Evolutionary conservation across 2,797 vertebrate species (phyloP).

Genomic region (Austrolebias charrua): DNA sequence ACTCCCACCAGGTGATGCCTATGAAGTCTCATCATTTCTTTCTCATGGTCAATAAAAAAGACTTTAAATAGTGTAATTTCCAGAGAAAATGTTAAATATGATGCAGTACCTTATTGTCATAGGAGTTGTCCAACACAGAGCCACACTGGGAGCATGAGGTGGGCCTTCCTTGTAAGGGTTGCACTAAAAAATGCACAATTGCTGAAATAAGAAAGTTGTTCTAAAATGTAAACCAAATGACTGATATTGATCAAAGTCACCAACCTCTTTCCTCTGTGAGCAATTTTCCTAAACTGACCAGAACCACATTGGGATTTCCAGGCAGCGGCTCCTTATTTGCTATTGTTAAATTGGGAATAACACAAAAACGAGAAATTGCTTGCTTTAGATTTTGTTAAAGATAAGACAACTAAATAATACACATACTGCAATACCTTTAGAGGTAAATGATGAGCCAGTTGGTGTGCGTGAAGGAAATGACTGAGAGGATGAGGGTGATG

Average conservation of each 20-base stretch:
- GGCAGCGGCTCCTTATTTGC: slow-evolving; percentile 52
- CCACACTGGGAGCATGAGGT: slow-evolving; percentile 67
- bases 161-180: slow-evolving; percentile 48
- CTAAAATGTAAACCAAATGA: slow-evolving; percentile 6
- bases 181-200: slow-evolving; percentile 50
- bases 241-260: slow-evolving; percentile 25
- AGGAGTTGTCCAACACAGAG: slow-evolving; percentile 61
- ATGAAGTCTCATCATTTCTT: no score
- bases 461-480: not conserved
- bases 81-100: slow-evolving; percentile 5
- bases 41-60: not conserved
- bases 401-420: not conserved
- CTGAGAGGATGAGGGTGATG: slow-evolving; percentile 20
- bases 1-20: not conserved
- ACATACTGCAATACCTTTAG: slow-evolving; percentile 24
- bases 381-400: not conserved
- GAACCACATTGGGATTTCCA: slow-evolving; percentile 78
- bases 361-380: not conserved
- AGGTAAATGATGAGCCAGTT: not conserved
- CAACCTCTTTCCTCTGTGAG: slow-evolving; percentile 69
- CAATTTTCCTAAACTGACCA: slow-evolving; percentile 73
- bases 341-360: slow-evolving; percentile 21
- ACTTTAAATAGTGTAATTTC: not conserved
- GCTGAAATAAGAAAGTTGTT: slow-evolving; percentile 9
- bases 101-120: slow-evolving; percentile 62